Evolutionary conservation across 1,140 invertebrate species (phyloP), one percentile per base, ranked within the genome.

Genomic region (Trachymyrmex cornetzi): DNA sequence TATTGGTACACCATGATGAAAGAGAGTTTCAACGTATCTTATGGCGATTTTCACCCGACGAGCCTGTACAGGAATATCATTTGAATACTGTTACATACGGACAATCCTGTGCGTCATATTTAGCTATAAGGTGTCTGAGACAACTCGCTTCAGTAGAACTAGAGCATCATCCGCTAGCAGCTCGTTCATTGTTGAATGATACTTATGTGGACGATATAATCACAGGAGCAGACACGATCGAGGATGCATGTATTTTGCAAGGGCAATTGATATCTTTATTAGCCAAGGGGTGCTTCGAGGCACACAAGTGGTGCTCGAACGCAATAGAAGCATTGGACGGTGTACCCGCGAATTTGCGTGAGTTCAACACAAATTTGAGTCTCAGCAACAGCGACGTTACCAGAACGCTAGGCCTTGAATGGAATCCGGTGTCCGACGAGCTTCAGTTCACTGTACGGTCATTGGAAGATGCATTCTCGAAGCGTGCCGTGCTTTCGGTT

Each of bases 21-120:
- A 11, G 50, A 0, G 16, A n/a, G 11, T 59, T 19, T 14, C 80
- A 84, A 22, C 22, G 22, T 1, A 72, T 84, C 2, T 14, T 84
- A 0, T 81, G 30, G 63, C 50, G 30, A 12, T 66, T 55, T 0
- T 57, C 48, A 0, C 3, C 4, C 0, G 24, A 66, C 0, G 38
- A 92, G 30, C 50, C 85, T 0, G 67, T 94, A 12, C 44, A 61
- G 38, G 87, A 75, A 19, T 95, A 63, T 89, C 80, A 77, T 38
- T 67, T 95, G 4, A 91, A 75, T 7, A 95, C 92, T 1, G 91
- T 95, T 2, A 95, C 94, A 0, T 96, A 94, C 84, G 94, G 95
- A 2, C 93, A 92, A 66, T 53, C 88, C 3, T 86, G 85, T 11
- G 91, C 92, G 14, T 86, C 93, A 0, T 95, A 88, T 87, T 77